phyloP scores from a whole-genome alignment of 2,797 vertebrate genomes.

The Macrochelys suwanniensis region DNA sequence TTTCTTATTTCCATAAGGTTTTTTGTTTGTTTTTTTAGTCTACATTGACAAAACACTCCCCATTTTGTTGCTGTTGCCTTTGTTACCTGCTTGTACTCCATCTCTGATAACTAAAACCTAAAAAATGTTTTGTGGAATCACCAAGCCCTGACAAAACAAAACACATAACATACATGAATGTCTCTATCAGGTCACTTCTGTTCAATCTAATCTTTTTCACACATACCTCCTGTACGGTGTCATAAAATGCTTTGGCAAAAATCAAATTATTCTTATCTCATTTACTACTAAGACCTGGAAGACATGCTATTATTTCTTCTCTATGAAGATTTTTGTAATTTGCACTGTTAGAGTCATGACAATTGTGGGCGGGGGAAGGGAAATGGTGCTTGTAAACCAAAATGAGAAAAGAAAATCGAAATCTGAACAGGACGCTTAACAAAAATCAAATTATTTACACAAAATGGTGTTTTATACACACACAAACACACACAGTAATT shows the following conservation, averaged over 20 bases:
- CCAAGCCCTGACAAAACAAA: conserved; percentile 8
- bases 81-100: conserved; percentile 4
- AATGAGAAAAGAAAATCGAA: background rate
- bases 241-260: conserved; percentile 7
- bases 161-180: background rate
- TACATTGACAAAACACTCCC: background rate
- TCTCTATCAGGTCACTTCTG: background rate
- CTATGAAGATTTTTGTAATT: background rate
- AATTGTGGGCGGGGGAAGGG: background rate
- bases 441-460: conserved; percentile 53
- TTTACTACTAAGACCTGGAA: background rate
- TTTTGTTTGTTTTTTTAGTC: background rate
- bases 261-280: conserved; percentile 8
- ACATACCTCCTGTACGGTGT: background rate
- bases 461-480: conserved; percentile 49
- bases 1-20: background rate
- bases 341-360: background rate
- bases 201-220: conserved; percentile 23
- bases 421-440: conserved; percentile 14
- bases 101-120: background rate
- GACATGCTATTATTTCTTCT: background rate
- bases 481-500: conserved; percentile 48
- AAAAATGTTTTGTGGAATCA: background rate
- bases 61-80: background rate
- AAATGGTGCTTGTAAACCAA: conserved; percentile 51